A percentile compares a stretch with the other conserved stretches of the same genome.
These are phyloP conservation scores for Rhamnusium bicolor DNA, from an alignment of 2,888 invertebrate species.

Conservation along the genomic window DNA sequence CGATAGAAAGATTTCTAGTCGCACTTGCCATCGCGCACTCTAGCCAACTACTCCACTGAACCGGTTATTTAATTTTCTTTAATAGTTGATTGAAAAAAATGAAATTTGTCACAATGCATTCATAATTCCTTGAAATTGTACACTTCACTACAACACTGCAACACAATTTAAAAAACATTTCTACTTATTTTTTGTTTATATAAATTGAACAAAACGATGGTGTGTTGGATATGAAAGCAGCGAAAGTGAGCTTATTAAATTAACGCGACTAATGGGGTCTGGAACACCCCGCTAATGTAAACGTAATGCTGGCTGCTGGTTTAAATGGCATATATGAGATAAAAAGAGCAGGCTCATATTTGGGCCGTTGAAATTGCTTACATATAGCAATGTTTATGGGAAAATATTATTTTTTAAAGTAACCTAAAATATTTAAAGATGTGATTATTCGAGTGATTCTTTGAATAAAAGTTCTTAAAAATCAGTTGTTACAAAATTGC, in stretches of 20 bases:
- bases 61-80: too few species aligned
- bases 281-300: conserved; percentile 1
- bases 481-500: too few species aligned
- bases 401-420: background rate
- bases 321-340: background rate
- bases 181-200: background rate
- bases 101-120: too few species aligned
- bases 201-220: background rate
- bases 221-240: background rate
- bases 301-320: background rate
- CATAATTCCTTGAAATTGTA: too few species aligned
- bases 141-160: too few species aligned
- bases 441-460: too few species aligned
- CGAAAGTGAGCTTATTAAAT: conserved; percentile 13
- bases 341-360: background rate
- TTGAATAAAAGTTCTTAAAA: too few species aligned
- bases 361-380: background rate
- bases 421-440: too few species aligned
- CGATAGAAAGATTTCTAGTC: too few species aligned
- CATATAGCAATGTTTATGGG: background rate
- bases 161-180: background rate
- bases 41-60: too few species aligned
- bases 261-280: background rate
- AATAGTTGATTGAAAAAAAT: too few species aligned
- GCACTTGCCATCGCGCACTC: too few species aligned